Base-by-base conservation (phyloP, 2,113 vertebrate genomes). In the Ramphastos sulfuratus region DNA sequence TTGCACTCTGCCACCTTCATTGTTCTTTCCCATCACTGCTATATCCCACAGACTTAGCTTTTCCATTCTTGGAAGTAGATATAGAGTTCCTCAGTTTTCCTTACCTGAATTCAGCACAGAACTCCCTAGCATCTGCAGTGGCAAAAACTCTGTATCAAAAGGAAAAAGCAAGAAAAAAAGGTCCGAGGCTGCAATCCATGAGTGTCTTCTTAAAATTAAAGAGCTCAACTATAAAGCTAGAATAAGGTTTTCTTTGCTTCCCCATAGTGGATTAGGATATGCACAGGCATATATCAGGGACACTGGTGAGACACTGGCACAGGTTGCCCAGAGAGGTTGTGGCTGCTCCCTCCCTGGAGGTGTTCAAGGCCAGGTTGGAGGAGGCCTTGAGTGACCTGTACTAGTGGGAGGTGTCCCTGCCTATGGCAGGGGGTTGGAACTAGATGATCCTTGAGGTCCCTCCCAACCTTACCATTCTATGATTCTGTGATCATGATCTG, bases 1-100 rank as follows among this genome's bases (percentile, higher is more conserved):
- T 66, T 0, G 0, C 39, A 46, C 24, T 71, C 19, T 72, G 61
- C 31, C 59, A 11, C 5, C 3, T 37, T 73, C 21, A 15, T 27
- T 77, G 15, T 7, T 46, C 80, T 27, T 59, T 89, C 6, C 1
- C 23, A 30, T 2, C 55, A 56, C 11, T 31, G 27, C 73, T 54
- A 14, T 2, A 52, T n/a, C 50, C 67, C 44, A 11, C 9, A 66
- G 24, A 27, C 25, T 91, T 71, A 80, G 78, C 10, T 80, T 71
- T 71, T 61, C 64, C 31, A 15, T 77, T 86, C 33, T 54, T 75
- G 12, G 60, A 92, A 87, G 66, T 0, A 1, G 16, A 82, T 44
- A 39, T 2, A 8, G 19, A 87, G n/a, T 74, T 80, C 37, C 58
- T 77, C 60, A 23, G 2, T 76, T 76, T 44, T 81, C n/a, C 25